These are phyloP conservation scores for Caenorhabditis sp. DNA, from an alignment of 2,888 invertebrate species.

Conservation along the genomic window DNA sequence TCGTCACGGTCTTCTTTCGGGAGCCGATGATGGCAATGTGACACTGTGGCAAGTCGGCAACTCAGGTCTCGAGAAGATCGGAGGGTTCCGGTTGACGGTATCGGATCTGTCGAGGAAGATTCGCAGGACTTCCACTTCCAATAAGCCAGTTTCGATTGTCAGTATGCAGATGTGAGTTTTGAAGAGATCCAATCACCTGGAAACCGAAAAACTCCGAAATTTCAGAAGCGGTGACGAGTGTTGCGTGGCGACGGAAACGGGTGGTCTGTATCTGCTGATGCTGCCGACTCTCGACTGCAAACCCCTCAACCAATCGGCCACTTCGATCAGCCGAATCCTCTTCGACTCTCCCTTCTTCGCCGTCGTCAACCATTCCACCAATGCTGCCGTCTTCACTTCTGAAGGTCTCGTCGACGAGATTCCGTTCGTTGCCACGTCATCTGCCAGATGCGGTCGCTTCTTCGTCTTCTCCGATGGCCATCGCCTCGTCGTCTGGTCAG, in stretches of 20 bases:
- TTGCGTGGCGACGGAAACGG: slow-evolving; percentile 59
- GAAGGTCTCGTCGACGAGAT: slow-evolving; percentile 56
- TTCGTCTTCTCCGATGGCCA: slow-evolving; percentile 50
- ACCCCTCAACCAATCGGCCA: slow-evolving; percentile 40
- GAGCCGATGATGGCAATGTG: slow-evolving; percentile 50
- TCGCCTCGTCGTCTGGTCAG: slow-evolving; percentile 54
- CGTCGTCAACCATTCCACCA: slow-evolving; percentile 36
- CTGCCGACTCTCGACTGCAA: slow-evolving; percentile 46
- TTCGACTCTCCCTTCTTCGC: slow-evolving; percentile 41
- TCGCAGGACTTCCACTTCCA: slow-evolving; percentile 40
- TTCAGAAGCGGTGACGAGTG: slow-evolving; percentile 48
- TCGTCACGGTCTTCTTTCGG: slow-evolving; percentile 47
- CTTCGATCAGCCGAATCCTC: slow-evolving; percentile 39
- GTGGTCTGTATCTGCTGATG: slow-evolving; percentile 44
- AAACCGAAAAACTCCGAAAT: no score
- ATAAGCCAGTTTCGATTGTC: slow-evolving; percentile 50
- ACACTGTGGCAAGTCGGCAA: slow-evolving; percentile 33
- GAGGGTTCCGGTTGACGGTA: slow-evolving; percentile 31
- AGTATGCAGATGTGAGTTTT: slow-evolving; percentile 55
- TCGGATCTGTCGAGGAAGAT: slow-evolving; percentile 58
- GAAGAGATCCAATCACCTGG: no score
- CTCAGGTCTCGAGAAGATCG: slow-evolving; percentile 26
- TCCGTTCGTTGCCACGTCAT: slow-evolving; percentile 49
- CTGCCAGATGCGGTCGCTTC: slow-evolving; percentile 52
- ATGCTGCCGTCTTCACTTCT: slow-evolving; percentile 25